These are phyloP conservation scores for Papilio machaon DNA, from an alignment of 1,140 invertebrate genomes.

Conservation along the genomic window DNA sequence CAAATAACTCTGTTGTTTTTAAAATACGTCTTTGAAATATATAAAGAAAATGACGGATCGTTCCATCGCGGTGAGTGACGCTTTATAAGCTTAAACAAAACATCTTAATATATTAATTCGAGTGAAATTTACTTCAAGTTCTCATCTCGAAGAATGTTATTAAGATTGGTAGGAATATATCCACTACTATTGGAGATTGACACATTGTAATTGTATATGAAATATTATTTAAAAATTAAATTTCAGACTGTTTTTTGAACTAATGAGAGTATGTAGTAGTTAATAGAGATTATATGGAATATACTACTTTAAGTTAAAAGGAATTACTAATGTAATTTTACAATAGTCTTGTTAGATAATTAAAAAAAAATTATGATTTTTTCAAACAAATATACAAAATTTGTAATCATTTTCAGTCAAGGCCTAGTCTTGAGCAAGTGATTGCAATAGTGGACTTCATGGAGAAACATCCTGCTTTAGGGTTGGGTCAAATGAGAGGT, in stretches of 20 bases:
- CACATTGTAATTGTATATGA: not conserved
- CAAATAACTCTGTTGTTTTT: not conserved
- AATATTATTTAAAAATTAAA: too few relatives aligned
- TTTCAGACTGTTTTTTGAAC: not conserved
- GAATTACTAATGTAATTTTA: not conserved
- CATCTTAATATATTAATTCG: conserved; percentile 23
- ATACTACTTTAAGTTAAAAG: not conserved
- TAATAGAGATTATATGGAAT: too few relatives aligned
- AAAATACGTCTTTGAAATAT: conserved; percentile 1
- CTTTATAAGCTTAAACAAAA: conserved; percentile 38
- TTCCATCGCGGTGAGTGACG: conserved; percentile 65
- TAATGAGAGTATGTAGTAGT: too few relatives aligned
- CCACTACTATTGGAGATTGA: conserved; percentile 9
- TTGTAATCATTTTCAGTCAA: conserved; percentile 48
- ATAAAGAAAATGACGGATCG: conserved; percentile 62
- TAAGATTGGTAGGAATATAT: not conserved
- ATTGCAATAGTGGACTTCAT: conserved; percentile 74
- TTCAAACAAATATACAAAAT: not conserved
- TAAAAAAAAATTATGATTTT: not conserved
- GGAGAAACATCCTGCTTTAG: conserved; percentile 71
- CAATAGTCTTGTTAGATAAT: not conserved
- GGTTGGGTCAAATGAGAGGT: conserved; percentile 64
- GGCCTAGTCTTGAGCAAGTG: conserved; percentile 72
- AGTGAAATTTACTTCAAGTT: conserved; percentile 5
- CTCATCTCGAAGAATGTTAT: not conserved